Evolutionary conservation across 1,140 invertebrate species (phyloP).

Genomic region (Bombus pyrosoma): DNA sequence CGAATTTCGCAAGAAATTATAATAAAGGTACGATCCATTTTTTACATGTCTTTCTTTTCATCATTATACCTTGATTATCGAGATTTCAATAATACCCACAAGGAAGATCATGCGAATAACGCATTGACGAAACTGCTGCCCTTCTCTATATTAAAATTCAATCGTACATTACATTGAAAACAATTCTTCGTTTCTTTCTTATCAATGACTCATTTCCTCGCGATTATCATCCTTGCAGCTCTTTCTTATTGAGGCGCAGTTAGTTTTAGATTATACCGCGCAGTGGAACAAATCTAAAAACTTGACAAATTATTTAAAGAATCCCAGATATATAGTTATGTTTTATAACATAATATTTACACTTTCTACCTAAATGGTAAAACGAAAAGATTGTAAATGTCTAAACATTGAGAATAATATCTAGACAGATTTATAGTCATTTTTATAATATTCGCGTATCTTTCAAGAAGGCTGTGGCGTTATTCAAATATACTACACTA

Average conservation of each 20-base stretch:
- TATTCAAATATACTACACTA: too few species aligned
- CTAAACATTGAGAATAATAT: background rate
- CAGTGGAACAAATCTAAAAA: background rate
- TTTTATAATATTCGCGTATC: background rate
- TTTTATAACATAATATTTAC: background rate
- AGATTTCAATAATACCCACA: background rate
- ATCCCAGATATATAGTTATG: too few species aligned
- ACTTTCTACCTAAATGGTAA: background rate
- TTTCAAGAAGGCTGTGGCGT: background rate
- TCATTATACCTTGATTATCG: background rate
- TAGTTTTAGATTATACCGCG: background rate
- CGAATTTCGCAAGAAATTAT: conserved; percentile 11
- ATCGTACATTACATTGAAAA: background rate
- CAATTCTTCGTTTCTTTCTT: background rate
- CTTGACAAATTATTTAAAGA: background rate
- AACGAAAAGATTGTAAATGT: background rate
- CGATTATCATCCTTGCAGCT: background rate
- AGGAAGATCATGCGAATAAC: too few species aligned
- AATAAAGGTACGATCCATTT: conserved; percentile 36
- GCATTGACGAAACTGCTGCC: background rate
- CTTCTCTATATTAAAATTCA: background rate
- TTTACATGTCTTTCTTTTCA: background rate
- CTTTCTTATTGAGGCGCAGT: background rate
- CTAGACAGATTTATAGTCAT: background rate
- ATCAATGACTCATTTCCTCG: conserved; percentile 1